phyloP scores from a whole-genome alignment of 2,113 vertebrate genomes.

The Chamaea fasciata region DNA sequence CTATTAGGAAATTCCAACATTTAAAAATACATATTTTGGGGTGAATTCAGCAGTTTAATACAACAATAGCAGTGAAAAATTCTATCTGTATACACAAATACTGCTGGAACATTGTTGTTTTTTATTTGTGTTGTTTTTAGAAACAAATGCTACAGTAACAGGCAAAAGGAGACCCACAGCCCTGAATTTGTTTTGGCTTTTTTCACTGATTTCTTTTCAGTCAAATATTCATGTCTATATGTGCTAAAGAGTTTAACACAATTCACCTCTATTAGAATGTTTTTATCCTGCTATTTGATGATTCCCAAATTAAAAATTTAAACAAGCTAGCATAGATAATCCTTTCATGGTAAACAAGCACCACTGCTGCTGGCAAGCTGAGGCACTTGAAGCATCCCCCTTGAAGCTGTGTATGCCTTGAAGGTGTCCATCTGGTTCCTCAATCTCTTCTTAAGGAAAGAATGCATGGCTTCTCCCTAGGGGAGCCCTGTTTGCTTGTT shows the following conservation, averaged over 20 bases:
- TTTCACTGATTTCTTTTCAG: slow-evolving; percentile 7
- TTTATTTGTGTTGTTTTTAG: background rate
- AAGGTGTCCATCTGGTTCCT: slow-evolving; percentile 49
- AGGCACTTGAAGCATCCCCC: background rate
- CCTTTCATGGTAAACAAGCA: slow-evolving; percentile 42
- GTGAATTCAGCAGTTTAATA: background rate
- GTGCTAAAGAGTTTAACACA: slow-evolving; percentile 25
- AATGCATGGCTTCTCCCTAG: slow-evolving; percentile 33
- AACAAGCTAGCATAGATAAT: slow-evolving; percentile 43
- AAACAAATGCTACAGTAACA: background rate
- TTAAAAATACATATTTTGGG: background rate
- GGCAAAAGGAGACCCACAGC: background rate
- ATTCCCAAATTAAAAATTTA: slow-evolving; percentile 59
- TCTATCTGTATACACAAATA: background rate
- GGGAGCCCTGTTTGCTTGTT: slow-evolving; percentile 17
- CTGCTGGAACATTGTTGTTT: background rate
- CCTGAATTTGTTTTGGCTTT: slow-evolving; percentile 24
- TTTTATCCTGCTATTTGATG: slow-evolving; percentile 42
- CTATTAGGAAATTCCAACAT: background rate
- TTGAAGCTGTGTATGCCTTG: slow-evolving; percentile 33
- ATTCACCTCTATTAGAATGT: slow-evolving; percentile 54
- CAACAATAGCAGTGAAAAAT: background rate
- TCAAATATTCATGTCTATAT: slow-evolving; percentile 47
- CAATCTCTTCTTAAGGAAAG: background rate
- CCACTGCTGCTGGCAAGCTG: background rate